Evolutionary conservation across 1,140 invertebrate species (phyloP), one percentile per base, ranked within the genome.

Genomic region (Subanguina moxae): DNA sequence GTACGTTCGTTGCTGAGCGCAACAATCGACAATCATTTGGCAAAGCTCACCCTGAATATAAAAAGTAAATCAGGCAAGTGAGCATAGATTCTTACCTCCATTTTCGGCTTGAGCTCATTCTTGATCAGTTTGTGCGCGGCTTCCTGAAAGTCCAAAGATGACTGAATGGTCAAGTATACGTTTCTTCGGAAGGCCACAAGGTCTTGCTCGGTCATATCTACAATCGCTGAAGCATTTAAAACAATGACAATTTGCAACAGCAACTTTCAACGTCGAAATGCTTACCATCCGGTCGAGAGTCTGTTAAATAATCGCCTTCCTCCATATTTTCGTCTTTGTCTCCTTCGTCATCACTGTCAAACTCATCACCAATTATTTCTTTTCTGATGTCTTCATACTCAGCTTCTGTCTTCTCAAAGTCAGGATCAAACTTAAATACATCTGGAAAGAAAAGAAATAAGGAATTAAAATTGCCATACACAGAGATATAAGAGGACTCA

Each of bases 11-110:
- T 96, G 92, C 84, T 98, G 94, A 8, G 94, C 94, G 86, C 95
- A 98, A 80, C 95, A 98, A 85, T 99, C 96, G 7, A 95, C 84
- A 76, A 98, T 94, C 95, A 99, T 98, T 83, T 97, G 91, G 82
- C 94, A 97, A 0, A 99, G 85, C 84, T 99, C 96, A 8, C 82
- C 72, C 86, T 86, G 73, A 64, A 82, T 76, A 13, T 5, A 13
- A 28, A 23, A 23, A 38, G 3, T 11, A 3, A 38, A 38, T 38
- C 32, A 38, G 11, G 11, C 3, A 38, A n/a, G n/a, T n/a, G n/a
- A 38, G 32, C 32, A 11, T 38, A 38, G 32, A 38, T 38, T 5
- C 15, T 30, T 17, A 80, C 84, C 76, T 87, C 85, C 71, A 87
- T 83, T 42, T 84, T 84, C 19, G 86, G 93, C 83, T 95, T 94